Evolutionary conservation across 2,797 vertebrate species (phyloP).

Genomic region (Enteromius anoplus): DNA sequence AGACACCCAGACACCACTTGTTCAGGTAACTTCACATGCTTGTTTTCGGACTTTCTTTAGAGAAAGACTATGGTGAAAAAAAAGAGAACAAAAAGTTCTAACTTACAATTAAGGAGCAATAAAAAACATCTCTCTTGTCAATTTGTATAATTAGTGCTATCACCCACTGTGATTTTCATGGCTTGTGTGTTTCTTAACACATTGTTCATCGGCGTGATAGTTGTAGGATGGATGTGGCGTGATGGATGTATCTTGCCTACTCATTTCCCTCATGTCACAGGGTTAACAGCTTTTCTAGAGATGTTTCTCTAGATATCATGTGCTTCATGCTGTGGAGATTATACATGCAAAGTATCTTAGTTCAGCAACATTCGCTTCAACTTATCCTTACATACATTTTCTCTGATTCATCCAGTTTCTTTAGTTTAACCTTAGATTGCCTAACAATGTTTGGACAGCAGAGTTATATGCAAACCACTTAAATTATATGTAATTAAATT

Average conservation of each 20-base stretch:
- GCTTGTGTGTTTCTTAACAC: conserved; percentile 6
- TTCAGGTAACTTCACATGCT: conserved; percentile 13
- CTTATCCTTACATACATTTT: conserved; percentile 11
- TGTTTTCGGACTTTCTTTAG: conserved; percentile 5
- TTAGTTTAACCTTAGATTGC: neutral
- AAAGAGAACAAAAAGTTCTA: conserved; percentile 10
- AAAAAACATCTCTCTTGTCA: conserved; percentile 37
- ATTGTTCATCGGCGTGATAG: conserved; percentile 36
- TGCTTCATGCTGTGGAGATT: conserved; percentile 38
- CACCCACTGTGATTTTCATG: conserved; percentile 31
- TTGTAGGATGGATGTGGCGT: conserved; percentile 19
- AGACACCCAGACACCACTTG: neutral
- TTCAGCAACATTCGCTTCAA: conserved; percentile 14
- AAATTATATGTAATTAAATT: conserved; percentile 14
- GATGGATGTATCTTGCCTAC: conserved; percentile 38
- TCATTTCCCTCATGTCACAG: conserved; percentile 54
- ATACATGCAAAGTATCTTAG: conserved; percentile 27
- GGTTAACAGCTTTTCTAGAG: conserved; percentile 53
- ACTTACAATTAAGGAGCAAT: conserved; percentile 25
- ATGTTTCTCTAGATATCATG: conserved; percentile 44
- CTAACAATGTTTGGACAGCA: conserved; percentile 5
- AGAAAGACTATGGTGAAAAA: neutral
- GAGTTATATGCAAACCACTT: neutral
- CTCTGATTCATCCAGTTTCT: conserved; percentile 19
- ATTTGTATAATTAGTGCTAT: conserved; percentile 41